Evolutionary conservation across 1,140 invertebrate species (phyloP), one percentile per base, ranked within the genome.

Genomic region (Centruroides vittatus): DNA sequence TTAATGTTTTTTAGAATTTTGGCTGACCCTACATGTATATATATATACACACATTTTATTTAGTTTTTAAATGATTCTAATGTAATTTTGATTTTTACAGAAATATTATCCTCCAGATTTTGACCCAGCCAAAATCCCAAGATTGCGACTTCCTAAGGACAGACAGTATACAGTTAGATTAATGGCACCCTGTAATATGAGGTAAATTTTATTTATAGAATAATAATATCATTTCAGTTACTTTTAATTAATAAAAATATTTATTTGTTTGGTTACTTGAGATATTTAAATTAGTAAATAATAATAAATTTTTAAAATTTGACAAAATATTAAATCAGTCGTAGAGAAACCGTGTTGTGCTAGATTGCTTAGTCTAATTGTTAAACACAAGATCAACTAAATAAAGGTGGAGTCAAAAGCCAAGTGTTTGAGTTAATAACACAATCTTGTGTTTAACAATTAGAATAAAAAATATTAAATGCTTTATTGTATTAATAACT

Each of bases 71-170:
- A 48, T 53, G 5, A 46, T 59, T 9, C 11, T 62, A 36, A 12
- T 62, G 35, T 35, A 23, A 13, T 36, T 61, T 50, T 60, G 2
- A 50, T 58, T 61, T 68, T 74, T 74, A 65, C 67, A 98, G 89
- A 99, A 99, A 94, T 99, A 99, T 74, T 99, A 99, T 79, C 97
- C 97, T 0, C 95, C 97, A 70, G 96, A 99, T 81, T 99, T 98
- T 75, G 97, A 99, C 86, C 97, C 97, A 0, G 90, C 91, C 23
- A 98, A 99, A 78, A 97, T 99, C 36, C 95, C 96, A 68, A 89
- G 95, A 62, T 89, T 94, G 80, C 93, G 94, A 84, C 81, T 92
- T 69, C 84, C 89, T 36, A 89, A 88, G 73, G 98, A 98, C 76
- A 76, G 89, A n/a, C 93, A 97, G 74, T 99, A 98, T 71, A 91